phyloP scores from a whole-genome alignment of 2,888 invertebrate genomes.

The Furcula furcula region DNA sequence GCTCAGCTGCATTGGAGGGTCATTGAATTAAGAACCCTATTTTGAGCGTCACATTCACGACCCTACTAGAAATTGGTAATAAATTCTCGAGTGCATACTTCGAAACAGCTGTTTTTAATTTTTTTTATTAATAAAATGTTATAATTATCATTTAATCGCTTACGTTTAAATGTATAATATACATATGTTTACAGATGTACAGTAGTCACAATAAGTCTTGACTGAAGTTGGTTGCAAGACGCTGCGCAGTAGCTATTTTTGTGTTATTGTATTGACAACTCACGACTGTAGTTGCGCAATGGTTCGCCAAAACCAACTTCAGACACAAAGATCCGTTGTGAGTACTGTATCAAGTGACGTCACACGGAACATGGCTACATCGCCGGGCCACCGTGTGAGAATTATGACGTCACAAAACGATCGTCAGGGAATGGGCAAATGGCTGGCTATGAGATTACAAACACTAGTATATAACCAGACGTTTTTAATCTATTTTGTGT shows the following conservation, averaged over 20 bases:
- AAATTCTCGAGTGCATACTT: slow-evolving; percentile 63
- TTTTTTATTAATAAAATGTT: slow-evolving; percentile 44
- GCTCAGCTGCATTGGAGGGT: slow-evolving; percentile 34
- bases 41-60: slow-evolving; percentile 43
- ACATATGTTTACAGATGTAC: slow-evolving; percentile 58
- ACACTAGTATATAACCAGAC: slow-evolving; percentile 68
- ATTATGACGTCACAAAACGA: slow-evolving; percentile 25
- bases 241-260: too few relatives aligned
- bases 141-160: slow-evolving; percentile 50
- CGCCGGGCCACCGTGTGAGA: slow-evolving; percentile 5
- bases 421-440: slow-evolving; percentile 58
- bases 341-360: slow-evolving; percentile 25
- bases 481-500: slow-evolving; percentile 64
- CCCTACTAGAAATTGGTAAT: slow-evolving; percentile 46
- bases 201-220: too few relatives aligned
- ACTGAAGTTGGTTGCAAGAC: too few relatives aligned
- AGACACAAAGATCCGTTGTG: too few relatives aligned
- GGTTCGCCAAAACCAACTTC: too few relatives aligned
- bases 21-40: slow-evolving; percentile 14
- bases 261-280: too few relatives aligned
- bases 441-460: slow-evolving; percentile 62
- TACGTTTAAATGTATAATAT: slow-evolving; percentile 64
- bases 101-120: slow-evolving; percentile 51
- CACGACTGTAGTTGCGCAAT: too few relatives aligned
- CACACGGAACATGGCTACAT: slow-evolving; percentile 19